Evolutionary conservation across 2,113 vertebrate genomes (phyloP), one percentile per base, ranked within the genome.

Genomic region (Marcusenius ussheri): DNA sequence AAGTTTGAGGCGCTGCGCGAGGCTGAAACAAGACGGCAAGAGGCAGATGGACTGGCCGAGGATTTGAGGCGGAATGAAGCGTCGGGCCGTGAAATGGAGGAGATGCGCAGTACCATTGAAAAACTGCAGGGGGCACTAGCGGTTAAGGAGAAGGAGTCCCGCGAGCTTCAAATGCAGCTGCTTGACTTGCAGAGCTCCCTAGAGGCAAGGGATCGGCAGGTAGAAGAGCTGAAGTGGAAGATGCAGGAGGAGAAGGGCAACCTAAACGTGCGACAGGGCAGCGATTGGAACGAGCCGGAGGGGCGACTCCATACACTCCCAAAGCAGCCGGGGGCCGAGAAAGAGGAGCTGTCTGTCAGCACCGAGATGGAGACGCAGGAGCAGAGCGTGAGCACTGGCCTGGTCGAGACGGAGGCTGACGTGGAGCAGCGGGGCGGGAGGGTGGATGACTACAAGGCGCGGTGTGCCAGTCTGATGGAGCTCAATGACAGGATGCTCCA

Each of bases 101-200:
- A 92, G 7, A 92, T 96, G 87, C 93, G 95, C 53, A 91, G 91
- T 15, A 95, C 96, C 19, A 91, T 94, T 0, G 93, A 94, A 50
- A 93, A 91, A 0, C 95, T 97, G 91, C 95, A 94, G 91, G 95
- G 96, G 19, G 95, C 95, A 0, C 91, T 97, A 35, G 94, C 93
- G 0, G 70, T 93, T 87, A 97, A 97, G 94, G 96, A 95, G 90
- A 94, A 96, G 90, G 97, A 98, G 91, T 89, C 95, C 0, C 92
- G 94, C 88, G 96, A 97, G 92, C 94, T 98, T 35, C 95, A 94
- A 89, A 95, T 91, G 46, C 97, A 97, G 93, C 94, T 98, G 47
- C 96, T 94, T 89, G 96, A 95, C 89, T 93, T 95, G 0, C 94
- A 97, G 83, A 93, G 92, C 17, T 96, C 93, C 15, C 80, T 96